Percentiles rank a stretch among this genome's conserved stretches.
Evolutionary conservation across 1,140 invertebrate species (phyloP).

Genomic region (Daktulosphaira vitifoliae): DNA sequence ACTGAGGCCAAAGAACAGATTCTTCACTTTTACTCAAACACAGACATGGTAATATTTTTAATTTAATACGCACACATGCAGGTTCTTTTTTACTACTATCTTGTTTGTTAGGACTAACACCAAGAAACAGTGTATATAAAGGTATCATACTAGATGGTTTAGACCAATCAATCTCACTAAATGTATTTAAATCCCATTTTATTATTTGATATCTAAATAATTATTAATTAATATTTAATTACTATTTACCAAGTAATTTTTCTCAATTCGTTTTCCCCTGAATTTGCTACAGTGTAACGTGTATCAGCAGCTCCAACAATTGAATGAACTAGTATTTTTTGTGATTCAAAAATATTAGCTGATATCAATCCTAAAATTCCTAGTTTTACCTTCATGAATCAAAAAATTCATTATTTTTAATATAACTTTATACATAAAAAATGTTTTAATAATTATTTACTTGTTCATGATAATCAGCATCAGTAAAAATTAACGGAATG

Average conservation of each 20-base stretch:
- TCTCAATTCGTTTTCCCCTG: slow-evolving; percentile 19
- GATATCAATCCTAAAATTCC: slow-evolving; percentile 27
- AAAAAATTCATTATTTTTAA: not conserved
- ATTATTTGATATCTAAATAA: too few relatives aligned
- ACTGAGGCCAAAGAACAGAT: slow-evolving; percentile 34
- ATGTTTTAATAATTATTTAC: not conserved
- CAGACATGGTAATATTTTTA: slow-evolving; percentile 21
- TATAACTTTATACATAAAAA: not conserved
- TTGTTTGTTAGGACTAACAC: not conserved
- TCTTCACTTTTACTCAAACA: slow-evolving; percentile 12
- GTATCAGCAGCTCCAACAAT: slow-evolving; percentile 19
- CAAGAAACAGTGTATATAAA: slow-evolving; percentile 26
- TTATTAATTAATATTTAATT: not conserved
- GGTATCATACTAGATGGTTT: slow-evolving; percentile 21
- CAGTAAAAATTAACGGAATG: slow-evolving; percentile 13
- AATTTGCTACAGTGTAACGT: slow-evolving; percentile 5
- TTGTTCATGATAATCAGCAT: slow-evolving; percentile 29
- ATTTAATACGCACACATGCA: slow-evolving; percentile 3
- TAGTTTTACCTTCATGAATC: slow-evolving; percentile 8
- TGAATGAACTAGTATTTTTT: slow-evolving; percentile 10
- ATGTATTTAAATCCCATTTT: too few relatives aligned
- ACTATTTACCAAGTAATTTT: slow-evolving; percentile 20
- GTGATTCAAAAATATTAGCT: slow-evolving; percentile 21
- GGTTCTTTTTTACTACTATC: not conserved
- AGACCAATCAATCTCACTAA: slow-evolving; percentile 19